Evolutionary conservation across 2,888 invertebrate species (phyloP), one percentile per base, ranked within the genome.

Genomic region (Ophion slaviceki): DNA sequence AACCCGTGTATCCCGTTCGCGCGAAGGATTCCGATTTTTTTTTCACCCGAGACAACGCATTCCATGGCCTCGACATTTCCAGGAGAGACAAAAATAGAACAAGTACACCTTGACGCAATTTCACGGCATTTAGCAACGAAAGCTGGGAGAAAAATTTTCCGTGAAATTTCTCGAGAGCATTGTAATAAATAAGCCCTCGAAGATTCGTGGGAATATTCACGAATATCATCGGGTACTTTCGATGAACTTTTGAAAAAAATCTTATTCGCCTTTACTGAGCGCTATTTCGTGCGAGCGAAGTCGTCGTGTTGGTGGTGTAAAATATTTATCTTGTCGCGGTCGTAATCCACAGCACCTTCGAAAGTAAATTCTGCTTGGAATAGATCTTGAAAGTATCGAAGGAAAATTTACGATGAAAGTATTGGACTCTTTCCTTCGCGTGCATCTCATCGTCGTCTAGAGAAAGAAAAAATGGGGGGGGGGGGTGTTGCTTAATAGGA

Each of bases 401-500:
- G 14, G 14, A 53, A 17, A 53, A 53, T 53, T 53, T 53, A 53
- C 53, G 53, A 17, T 53, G 17, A 5, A 53, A 53, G 53, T 53
- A 53, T 17, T 53, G 53, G 53, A 53, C 11, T 53, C 53, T 14
- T 53, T 17, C 5, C 17, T 53, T 53, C 17, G 17, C 53, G 14
- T 53, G 17, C 14, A 53, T 17, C 53, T 53, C 17, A 17, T 4
- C 53, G 71, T 36, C 36, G 47, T 64, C 62, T 62, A 10, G 14
- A 45, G 68, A 40, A 40, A 7, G 5, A 40, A 40, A 28, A 32
- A 61, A 32, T 45, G n/a, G 17, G 17, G 64, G 24, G 24, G 24
- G 24, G 24, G 24, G 61, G 24, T 59, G 47, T 53, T 72, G 76
- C 71, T 80, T 80, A 77, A 84, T 84, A 77, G 74, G 77, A 82